Percentiles rank a stretch among this genome's conserved stretches.
phyloP scores from a whole-genome alignment of 2,113 vertebrate species.

The Syngnathoides biaculeatus region DNA sequence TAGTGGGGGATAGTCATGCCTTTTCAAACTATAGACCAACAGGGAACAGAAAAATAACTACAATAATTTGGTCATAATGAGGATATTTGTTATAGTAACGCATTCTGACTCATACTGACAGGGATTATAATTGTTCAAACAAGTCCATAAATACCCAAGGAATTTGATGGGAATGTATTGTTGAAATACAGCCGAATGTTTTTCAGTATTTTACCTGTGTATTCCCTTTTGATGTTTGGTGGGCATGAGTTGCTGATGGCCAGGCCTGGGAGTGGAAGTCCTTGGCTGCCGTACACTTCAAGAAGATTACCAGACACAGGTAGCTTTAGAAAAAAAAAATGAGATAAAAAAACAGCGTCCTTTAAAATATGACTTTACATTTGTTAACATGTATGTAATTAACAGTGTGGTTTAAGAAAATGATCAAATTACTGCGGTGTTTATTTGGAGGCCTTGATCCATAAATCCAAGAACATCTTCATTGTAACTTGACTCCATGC shows the following conservation, averaged over 20 bases:
- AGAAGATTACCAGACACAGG: constrained; percentile 77
- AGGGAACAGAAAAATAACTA: background rate
- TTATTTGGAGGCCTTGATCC: constrained; percentile 79
- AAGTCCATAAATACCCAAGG: background rate
- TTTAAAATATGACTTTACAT: background rate
- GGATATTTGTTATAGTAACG: background rate
- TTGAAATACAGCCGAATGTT: background rate
- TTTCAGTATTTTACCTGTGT: constrained; percentile 67
- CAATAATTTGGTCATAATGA: background rate
- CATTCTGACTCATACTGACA: background rate
- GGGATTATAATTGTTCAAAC: background rate
- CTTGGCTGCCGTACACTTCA: constrained; percentile 76
- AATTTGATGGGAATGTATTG: background rate
- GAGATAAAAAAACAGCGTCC: background rate
- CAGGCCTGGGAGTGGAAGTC: constrained; percentile 69
- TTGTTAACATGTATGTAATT: background rate
- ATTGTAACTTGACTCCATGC: constrained; percentile 87
- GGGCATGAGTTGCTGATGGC: constrained; percentile 82
- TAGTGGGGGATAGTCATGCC: constrained; percentile 4
- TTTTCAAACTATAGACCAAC: background rate
- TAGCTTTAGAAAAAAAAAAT: constrained; percentile 48
- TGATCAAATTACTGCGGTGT: constrained; percentile 71
- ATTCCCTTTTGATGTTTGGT: constrained; percentile 82
- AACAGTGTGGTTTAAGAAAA: background rate
- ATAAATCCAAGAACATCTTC: constrained; percentile 85